Evolutionary conservation across 2,888 invertebrate genomes (phyloP).

Genomic region (Clunio marinus): DNA sequence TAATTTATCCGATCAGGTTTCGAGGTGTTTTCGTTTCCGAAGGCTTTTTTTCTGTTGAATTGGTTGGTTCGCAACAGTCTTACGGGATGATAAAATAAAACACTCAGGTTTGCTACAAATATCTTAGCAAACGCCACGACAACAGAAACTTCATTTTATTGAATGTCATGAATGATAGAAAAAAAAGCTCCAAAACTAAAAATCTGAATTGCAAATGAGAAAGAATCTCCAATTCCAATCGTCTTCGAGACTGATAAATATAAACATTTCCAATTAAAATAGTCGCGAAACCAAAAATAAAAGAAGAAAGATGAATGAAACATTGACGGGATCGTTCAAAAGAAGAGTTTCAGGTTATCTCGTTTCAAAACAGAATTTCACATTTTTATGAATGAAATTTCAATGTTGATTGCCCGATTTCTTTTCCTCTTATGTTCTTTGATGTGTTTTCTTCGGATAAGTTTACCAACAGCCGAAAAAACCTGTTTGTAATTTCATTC

Average conservation of each 20-base stretch:
- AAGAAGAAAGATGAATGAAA: background rate
- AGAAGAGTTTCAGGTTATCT: background rate
- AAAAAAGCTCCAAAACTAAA: background rate
- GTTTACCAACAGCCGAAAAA: background rate
- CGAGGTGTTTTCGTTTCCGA: too few species aligned
- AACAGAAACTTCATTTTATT: too few species aligned
- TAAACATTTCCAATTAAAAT: background rate
- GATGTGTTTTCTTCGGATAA: background rate
- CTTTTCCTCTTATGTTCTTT: background rate
- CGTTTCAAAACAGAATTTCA: constrained; percentile 6
- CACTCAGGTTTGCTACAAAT: too few species aligned
- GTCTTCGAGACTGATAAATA: background rate
- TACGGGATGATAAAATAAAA: too few species aligned
- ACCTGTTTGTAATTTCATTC: constrained; percentile 1
- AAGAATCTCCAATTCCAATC: background rate
- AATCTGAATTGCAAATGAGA: constrained; percentile 15
- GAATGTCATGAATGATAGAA: too few species aligned
- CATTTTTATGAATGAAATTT: constrained; percentile 28
- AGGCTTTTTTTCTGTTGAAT: too few species aligned
- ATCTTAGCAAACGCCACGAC: too few species aligned
- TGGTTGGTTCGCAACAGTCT: too few species aligned
- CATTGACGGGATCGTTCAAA: background rate
- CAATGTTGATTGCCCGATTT: constrained; percentile 20
- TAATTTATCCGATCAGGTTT: too few species aligned
- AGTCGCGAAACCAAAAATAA: background rate